These are phyloP conservation scores for Drosophila vallismaia DNA, from an alignment of 2,888 invertebrate genomes.

Conservation along the genomic window DNA sequence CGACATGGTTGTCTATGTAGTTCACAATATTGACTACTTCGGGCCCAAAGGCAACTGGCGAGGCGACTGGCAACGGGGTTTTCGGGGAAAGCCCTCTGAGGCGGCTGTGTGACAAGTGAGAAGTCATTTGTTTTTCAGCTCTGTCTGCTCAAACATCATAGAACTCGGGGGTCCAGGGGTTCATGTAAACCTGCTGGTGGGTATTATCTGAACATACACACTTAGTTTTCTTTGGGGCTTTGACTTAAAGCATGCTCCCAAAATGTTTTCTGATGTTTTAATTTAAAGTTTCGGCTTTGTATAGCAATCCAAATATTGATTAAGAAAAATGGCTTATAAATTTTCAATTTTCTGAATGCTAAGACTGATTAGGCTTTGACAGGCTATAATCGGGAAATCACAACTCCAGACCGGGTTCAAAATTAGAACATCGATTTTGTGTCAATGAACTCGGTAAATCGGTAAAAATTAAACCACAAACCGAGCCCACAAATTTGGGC, in stretches of 20 bases:
- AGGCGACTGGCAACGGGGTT: conserved; percentile 7
- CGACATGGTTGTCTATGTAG: conserved; percentile 55
- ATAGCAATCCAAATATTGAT: neutral
- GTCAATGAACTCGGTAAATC: conserved; percentile 48
- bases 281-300: neutral
- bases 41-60: conserved; percentile 8
- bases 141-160: conserved; percentile 8
- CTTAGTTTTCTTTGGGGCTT: conserved; percentile 2
- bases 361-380: conserved; percentile 7
- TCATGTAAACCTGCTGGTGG: conserved; percentile 2
- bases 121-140: conserved; percentile 41
- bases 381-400: neutral
- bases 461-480: conserved; percentile 6
- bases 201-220: conserved; percentile 3
- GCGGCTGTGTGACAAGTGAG: conserved; percentile 41
- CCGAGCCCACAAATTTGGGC: conserved; percentile 8
- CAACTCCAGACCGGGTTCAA: conserved; percentile 22
- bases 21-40: conserved; percentile 50
- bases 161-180: conserved; percentile 15
- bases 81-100: conserved; percentile 4
- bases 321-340: conserved; percentile 7
- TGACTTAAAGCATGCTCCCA: neutral
- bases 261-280: neutral
- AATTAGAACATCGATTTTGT: conserved; percentile 61
- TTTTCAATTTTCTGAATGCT: neutral